These are phyloP conservation scores for Magallana ariakensis DNA, from an alignment of 1,140 invertebrate species.

Conservation along the genomic window DNA sequence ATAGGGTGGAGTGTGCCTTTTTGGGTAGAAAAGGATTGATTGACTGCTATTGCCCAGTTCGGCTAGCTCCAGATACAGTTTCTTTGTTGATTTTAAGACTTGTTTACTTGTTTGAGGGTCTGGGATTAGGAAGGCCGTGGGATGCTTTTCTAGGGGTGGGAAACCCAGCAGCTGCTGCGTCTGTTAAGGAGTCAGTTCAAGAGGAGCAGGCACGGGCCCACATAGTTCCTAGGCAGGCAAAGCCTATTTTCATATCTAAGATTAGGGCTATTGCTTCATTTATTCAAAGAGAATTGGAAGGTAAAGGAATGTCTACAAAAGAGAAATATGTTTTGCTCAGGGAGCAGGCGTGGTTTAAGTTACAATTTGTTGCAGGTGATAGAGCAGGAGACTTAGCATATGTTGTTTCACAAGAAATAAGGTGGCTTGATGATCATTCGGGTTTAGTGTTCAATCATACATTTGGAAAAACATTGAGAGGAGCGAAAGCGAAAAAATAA, in stretches of 20 bases:
- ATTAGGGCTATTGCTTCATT: constrained; percentile 17
- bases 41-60: constrained; percentile 31
- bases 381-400: constrained; percentile 38
- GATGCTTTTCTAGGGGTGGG: background rate
- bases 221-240: constrained; percentile 37
- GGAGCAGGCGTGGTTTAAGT: constrained; percentile 52
- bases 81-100: background rate
- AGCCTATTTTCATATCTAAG: constrained; percentile 48
- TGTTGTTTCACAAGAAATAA: constrained; percentile 41
- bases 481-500: constrained; percentile 26
- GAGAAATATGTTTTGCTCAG: constrained; percentile 46
- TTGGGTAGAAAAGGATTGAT: background rate
- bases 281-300: constrained; percentile 27
- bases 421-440: constrained; percentile 33
- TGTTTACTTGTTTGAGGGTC: constrained; percentile 15
- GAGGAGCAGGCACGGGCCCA: constrained; percentile 47
- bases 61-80: constrained; percentile 21
- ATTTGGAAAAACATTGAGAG: constrained; percentile 45
- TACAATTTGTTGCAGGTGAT: constrained; percentile 54
- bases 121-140: constrained; percentile 37
- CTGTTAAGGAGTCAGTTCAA: constrained; percentile 25
- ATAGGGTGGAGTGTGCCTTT: constrained; percentile 6
- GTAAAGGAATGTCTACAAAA: no score
- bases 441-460: constrained; percentile 52
- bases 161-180: constrained; percentile 32